These are phyloP conservation scores for Torymus texanus DNA, from an alignment of 2,888 invertebrate species.

Conservation along the genomic window DNA sequence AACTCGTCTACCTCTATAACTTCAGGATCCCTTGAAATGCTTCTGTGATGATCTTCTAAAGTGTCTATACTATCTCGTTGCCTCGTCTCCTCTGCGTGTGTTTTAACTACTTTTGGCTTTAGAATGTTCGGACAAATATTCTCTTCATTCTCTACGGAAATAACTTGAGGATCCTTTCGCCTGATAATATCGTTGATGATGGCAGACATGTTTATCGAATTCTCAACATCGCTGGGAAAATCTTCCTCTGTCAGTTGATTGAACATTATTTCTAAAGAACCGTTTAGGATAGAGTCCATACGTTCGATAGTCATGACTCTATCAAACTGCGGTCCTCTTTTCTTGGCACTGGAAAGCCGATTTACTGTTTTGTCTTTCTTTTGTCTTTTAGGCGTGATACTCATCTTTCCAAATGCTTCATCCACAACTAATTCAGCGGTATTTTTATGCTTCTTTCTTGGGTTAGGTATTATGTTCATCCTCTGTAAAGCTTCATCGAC, in stretches of 20 bases:
- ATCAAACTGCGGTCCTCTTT: constrained; percentile 67
- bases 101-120: no score
- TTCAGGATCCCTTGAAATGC: background rate
- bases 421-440: constrained; percentile 58
- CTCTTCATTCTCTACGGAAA: constrained; percentile 18
- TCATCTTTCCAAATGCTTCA: constrained; percentile 66
- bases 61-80: background rate
- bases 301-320: constrained; percentile 68
- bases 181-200: constrained; percentile 77
- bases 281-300: constrained; percentile 69
- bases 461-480: no score
- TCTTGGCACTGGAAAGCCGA: constrained; percentile 61
- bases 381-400: constrained; percentile 69
- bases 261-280: constrained; percentile 71
- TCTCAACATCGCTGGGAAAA: constrained; percentile 73
- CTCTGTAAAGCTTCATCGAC: no score
- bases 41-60: background rate
- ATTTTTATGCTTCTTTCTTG: no score
- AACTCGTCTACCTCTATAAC: constrained; percentile 62
- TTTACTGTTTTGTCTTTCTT: constrained; percentile 12
- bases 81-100: no score
- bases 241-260: constrained; percentile 69
- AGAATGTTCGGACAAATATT: background rate
- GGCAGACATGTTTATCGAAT: constrained; percentile 76
- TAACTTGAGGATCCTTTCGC: background rate